Evolutionary conservation across 1,140 invertebrate species (phyloP), one percentile per base, ranked within the genome.

Genomic region (Drosophila orena): DNA sequence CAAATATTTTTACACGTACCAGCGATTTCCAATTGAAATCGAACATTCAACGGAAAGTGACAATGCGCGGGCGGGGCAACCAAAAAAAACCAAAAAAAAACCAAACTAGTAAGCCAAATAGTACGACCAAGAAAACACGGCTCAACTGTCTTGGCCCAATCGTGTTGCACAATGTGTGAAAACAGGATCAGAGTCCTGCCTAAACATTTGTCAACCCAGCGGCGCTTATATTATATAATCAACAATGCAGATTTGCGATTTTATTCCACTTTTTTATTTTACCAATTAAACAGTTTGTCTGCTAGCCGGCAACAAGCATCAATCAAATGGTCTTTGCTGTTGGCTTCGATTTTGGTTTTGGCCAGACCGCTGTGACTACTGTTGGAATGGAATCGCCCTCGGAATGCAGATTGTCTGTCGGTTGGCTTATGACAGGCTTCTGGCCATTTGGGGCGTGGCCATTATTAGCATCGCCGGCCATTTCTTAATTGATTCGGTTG

Each of bases 111-210:
- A 34, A 50, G n/a, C 6, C 6, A n/a, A n/a, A n/a, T n/a, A n/a
- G n/a, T n/a, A n/a, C n/a, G 30, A 10, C 22, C 11, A 15, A 55
- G 44, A 65, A 27, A 55, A 79, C 58, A 43, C 43, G 44, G 49
- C 56, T 57, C 62, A 69, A 69, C 53, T 77, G 43, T 76, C 49
- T 54, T n/a, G 47, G 59, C 53, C 56, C 59, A 46, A 66, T 70
- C 59, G 76, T 89, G 84, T 86, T 86, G 83, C 83, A 88, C 83
- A 89, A 86, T 79, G 83, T 86, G 83, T 89, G 83, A 86, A 86
- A 86, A 86, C 83, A 86, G 83, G 83, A 86, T 79, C 83, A 89
- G 71, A 89, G 76, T 86, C 83, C 83, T 86, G 83, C 75, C 75
- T 76, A 83, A 83, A 83, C 84, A 89, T 89, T 86, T 86, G 83